These are phyloP conservation scores for Onchidella celtica DNA, from an alignment of 2,888 invertebrate species.

Conservation along the genomic window DNA sequence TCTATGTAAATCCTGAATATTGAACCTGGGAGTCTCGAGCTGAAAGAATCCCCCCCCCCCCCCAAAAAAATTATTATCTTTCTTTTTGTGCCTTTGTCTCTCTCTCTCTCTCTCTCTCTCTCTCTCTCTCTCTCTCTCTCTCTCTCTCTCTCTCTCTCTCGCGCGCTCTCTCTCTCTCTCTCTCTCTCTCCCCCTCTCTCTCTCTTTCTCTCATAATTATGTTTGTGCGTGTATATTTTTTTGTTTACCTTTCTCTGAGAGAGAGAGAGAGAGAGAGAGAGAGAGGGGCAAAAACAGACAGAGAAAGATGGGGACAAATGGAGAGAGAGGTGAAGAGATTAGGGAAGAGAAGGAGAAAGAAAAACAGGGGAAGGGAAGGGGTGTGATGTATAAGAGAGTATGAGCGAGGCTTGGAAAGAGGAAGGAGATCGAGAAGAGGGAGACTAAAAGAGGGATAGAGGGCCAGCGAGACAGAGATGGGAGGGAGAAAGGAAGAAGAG, in stretches of 20 bases:
- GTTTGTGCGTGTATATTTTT: too few species aligned
- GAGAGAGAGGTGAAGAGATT: constrained; percentile 5
- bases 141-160: too few species aligned
- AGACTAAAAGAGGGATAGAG: not conserved
- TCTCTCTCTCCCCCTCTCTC: constrained; percentile 43
- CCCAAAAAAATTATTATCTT: too few species aligned
- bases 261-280: constrained; percentile 4
- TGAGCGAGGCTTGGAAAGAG: not conserved
- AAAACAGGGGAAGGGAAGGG: not conserved
- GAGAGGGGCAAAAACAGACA: not conserved
- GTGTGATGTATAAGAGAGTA: too few species aligned
- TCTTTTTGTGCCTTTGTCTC: constrained; percentile 7
- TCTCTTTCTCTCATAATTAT: constrained; percentile 2
- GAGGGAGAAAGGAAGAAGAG: not conserved
- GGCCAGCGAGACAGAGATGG: not conserved
- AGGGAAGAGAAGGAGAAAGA: constrained; percentile 19
- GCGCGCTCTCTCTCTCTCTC: too few species aligned
- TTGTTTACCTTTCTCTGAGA: too few species aligned
- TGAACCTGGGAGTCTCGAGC: too few species aligned
- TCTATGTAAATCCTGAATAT: too few species aligned
- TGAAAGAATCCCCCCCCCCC: too few species aligned
- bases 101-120: constrained; percentile 34
- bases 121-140: constrained; percentile 46
- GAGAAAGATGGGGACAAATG: not conserved
- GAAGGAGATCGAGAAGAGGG: not conserved